Evolutionary conservation across 2,888 invertebrate species (phyloP), one percentile per base, ranked within the genome.

Genomic region (Sisyra terminalis): DNA sequence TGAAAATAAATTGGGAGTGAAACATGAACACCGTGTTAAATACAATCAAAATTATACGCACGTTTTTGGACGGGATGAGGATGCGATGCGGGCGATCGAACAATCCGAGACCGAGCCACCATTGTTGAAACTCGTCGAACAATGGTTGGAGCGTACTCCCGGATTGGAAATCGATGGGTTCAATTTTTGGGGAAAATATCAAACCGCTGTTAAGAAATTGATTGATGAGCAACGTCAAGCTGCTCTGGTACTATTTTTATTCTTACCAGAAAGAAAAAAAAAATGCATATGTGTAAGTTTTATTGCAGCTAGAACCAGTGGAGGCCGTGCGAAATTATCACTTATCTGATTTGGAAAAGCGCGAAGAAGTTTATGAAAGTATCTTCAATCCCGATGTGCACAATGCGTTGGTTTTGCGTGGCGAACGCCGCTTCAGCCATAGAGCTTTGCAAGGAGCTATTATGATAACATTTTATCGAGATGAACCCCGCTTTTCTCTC

Each of bases 401-500:
- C 58, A 78, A 85, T 38, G 83, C 84, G 0, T 66, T 93, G 24
- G 71, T 90, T 0, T 73, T 79, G 2, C 73, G 93, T 46, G 94
- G 94, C 11, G 90, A 92, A 52, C 70, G 93, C 44, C 66, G 93
- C 47, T 77, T 98, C 51, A 84, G 86, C 2, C 88, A 96, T 62
- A 74, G 74, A 45, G 97, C 97, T 0, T 67, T 97, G 42, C 93
- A 96, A 58, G 98, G 97, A 3, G 97, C 97, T 17, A 83, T 98
- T 57, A 89, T 98, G 87, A 94, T 98, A 44, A 94, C 87, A 1
- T 83, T 96, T 59, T 97, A 97, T 64, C 70, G 96, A 37, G 94
- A 97, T 56, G 93, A 96, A 65, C 94, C 96, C 0, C 74, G 96
- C 38, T 98, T 98, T 67, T 93, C 93, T 52, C 94, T 96, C 60